Evolutionary conservation across 2,113 vertebrate species (phyloP), one percentile per base, ranked within the genome.

Genomic region (Uria lomvia): DNA sequence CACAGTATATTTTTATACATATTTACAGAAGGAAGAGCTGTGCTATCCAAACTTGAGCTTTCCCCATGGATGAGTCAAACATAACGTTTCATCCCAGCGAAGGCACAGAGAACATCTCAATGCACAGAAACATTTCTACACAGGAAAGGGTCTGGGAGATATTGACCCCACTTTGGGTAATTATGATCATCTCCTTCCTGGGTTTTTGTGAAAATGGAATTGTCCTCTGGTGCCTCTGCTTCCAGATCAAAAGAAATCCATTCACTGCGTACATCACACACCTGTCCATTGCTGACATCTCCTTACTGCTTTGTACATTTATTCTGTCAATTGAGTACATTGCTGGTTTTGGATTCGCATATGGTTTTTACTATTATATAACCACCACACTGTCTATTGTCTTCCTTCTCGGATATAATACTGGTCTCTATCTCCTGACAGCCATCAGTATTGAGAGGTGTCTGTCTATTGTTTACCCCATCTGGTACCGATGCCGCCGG

Each of bases 361-460:
- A 93, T 0, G 96, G 96, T 26, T 95, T 97, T 77, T 91, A 97
- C 90, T 94, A 96, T 53, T 96, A 97, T 59, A 86, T 97, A 78
- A 97, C 98, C 8, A 95, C 94, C 4, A 94, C 96, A 38, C 62
- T 98, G 8, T 98, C 97, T 2, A 96, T 97, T 86, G 97, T 98
- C 4, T 98, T 98, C 74, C 96, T 98, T 72, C 98, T 98, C 45
- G 98, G 98, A 63, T 98, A 98, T 86, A 98, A 98, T 93, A 97
- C 98, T 3, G 98, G 98, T 49, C 98, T 98, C 93, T 98, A 98
- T 72, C 98, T 98, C 91, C 97, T 98, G 94, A 98, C 98, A 8
- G 98, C 98, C 94, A 98, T 98, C 65, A 98, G 98, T 32, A 97
- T 98, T 94, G 98, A 98, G 89, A 88, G 98, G 74, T 98, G 98